Percentiles rank a stretch among this genome's conserved stretches.
phyloP scores from a whole-genome alignment of 2,888 invertebrate species.

The Epinotia demarniana region DNA sequence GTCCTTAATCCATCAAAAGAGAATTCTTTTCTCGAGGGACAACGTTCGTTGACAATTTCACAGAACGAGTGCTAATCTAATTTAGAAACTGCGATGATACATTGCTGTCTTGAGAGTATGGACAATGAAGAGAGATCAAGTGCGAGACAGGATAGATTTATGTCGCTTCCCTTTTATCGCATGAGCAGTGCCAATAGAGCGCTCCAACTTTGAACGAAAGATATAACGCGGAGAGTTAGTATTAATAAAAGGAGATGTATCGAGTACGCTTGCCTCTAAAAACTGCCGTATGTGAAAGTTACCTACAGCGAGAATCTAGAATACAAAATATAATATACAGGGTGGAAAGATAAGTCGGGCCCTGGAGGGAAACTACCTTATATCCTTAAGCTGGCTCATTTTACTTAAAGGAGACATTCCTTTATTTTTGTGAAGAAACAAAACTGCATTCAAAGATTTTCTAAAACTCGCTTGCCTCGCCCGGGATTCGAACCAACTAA shows the following conservation, averaged over 20 bases:
- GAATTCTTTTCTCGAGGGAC: background rate
- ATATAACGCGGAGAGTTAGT: slow-evolving; percentile 12
- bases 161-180: background rate
- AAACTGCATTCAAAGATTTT: too few species aligned
- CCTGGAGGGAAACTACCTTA: too few species aligned
- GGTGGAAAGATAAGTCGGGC: too few species aligned
- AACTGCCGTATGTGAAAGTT: background rate
- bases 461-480: too few species aligned
- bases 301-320: background rate
- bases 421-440: too few species aligned
- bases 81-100: slow-evolving; percentile 21
- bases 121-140: background rate
- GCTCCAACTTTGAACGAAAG: slow-evolving; percentile 18
- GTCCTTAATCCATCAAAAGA: background rate
- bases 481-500: too few species aligned
- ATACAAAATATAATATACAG: too few species aligned
- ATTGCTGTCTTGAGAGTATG: slow-evolving; percentile 11
- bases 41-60: background rate
- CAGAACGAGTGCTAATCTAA: slow-evolving; percentile 24
- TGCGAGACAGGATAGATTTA: slow-evolving; percentile 5
- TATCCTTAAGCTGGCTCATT: too few species aligned
- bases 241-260: slow-evolving; percentile 5
- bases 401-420: too few species aligned
- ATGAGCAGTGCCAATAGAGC: slow-evolving; percentile 15
- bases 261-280: background rate